Evolutionary conservation across 92 coral and sea anemone species (phyloP).

Genomic region (Montipora capitata): DNA sequence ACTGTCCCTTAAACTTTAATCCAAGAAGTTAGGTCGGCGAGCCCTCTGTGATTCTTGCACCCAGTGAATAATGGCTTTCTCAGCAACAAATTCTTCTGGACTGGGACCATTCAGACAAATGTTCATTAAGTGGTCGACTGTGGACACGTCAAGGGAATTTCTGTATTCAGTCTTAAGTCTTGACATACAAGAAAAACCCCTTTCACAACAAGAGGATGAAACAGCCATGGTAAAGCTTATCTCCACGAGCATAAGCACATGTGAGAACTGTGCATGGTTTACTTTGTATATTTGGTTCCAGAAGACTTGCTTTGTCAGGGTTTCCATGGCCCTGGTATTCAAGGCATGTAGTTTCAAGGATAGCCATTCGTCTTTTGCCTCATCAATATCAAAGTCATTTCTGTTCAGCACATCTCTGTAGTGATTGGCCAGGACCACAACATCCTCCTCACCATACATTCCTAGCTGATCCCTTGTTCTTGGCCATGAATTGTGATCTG

Average conservation of each 20-base stretch:
- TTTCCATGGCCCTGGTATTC: constrained; percentile 25
- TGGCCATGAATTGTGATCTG: constrained; percentile 35
- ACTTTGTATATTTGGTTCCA: constrained; percentile 45
- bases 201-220: constrained; percentile 55
- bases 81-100: constrained; percentile 45
- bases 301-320: constrained; percentile 17
- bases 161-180: constrained; percentile 42
- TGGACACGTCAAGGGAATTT: constrained; percentile 49
- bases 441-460: constrained; percentile 39
- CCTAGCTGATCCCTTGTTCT: constrained; percentile 33
- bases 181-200: constrained; percentile 55
- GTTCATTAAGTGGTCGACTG: constrained; percentile 49
- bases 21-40: constrained; percentile 23
- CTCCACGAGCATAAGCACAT: constrained; percentile 53
- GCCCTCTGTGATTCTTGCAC: background rate
- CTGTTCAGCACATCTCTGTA: constrained; percentile 20
- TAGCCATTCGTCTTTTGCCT: constrained; percentile 22
- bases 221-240: constrained; percentile 43
- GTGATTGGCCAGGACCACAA: constrained; percentile 39
- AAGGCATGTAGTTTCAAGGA: constrained; percentile 41
- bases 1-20: constrained; percentile 8
- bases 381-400: constrained; percentile 28
- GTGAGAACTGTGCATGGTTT: constrained; percentile 32
- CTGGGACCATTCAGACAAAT: constrained; percentile 57
- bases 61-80: constrained; percentile 48